Evolutionary conservation across 2,113 vertebrate species (phyloP), one percentile per base, ranked within the genome.

Genomic region (Puma concolor): DNA sequence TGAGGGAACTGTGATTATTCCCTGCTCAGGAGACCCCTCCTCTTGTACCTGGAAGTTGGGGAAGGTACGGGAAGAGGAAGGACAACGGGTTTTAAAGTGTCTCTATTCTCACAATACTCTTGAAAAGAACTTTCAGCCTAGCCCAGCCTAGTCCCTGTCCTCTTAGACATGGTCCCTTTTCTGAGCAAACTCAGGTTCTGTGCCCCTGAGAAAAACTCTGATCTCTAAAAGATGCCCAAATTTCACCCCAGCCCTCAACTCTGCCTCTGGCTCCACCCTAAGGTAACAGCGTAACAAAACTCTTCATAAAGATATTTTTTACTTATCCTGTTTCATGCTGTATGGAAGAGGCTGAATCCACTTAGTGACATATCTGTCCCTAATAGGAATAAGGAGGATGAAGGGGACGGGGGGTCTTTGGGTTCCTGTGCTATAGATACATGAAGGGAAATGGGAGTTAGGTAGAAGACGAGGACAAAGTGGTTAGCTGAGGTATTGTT

Each of bases 211-310:
- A 77, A 41, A 38, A 72, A 57, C 86, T 79, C 60, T 95, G 97
- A 92, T 97, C 95, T 98, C 97, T 88, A 57, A 82, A 96, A 96
- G 91, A 97, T 94, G 79, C 71, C 67, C 60, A 89, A 63, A 52
- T 84, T 74, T 92, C 60, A 77, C 63, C 63, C 41, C 19, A 41
- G 17, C 93, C 69, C 64, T 48, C 13, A 29, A 63, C 44, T 63
- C 76, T 69, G 63, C 44, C 48, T 44, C 54, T 52, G 21, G 33
- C n/a, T 95, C 67, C 29, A 36, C 57, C 50, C 38, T 54, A 71
- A 93, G 71, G 52, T 88, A 83, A 86, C 52, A 87, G 91, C 76
- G 85, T 66, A 66, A 14, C 80, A 84, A 64, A 74, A 72, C 33
- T 38, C 77, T 92, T 63, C 83, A 77, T 80, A 72, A 72, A 92